phyloP scores from a whole-genome alignment of 2,888 invertebrate genomes.

The Leucania comma region DNA sequence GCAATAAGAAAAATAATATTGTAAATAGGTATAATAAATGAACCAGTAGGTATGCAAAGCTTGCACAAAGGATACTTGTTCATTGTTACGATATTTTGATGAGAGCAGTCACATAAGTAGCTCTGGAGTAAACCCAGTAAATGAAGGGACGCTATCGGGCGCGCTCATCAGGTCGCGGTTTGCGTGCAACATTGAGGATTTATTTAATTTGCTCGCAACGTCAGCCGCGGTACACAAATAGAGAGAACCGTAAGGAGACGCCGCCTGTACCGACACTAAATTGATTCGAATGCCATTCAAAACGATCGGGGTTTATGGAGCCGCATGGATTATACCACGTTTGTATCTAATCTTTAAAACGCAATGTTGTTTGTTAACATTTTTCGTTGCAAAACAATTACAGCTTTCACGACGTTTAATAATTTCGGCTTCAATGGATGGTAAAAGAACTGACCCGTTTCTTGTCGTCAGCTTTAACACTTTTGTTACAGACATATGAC shows the following conservation, averaged over 20 bases:
- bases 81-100: constrained; percentile 34
- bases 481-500: background rate
- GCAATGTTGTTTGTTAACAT: constrained; percentile 64
- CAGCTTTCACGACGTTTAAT: background rate
- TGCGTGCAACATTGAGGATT: constrained; percentile 76
- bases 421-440: background rate
- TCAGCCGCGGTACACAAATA: constrained; percentile 62
- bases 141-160: constrained; percentile 65
- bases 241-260: constrained; percentile 66
- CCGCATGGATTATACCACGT: constrained; percentile 67
- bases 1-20: background rate
- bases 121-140: constrained; percentile 47
- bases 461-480: background rate
- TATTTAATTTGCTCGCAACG: constrained; percentile 74
- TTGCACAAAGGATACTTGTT: constrained; percentile 5
- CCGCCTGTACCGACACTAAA: constrained; percentile 67
- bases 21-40: too few relatives aligned
- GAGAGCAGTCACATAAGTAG: constrained; percentile 31
- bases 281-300: constrained; percentile 74
- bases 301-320: constrained; percentile 70
- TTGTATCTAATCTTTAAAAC: constrained; percentile 61
- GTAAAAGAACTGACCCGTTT: background rate
- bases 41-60: background rate
- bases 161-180: constrained; percentile 61
- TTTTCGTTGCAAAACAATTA: constrained; percentile 23